Evolutionary conservation across 2,797 vertebrate genomes (phyloP), one percentile per base, ranked within the genome.

Genomic region (Anabacerthia variegaticeps): DNA sequence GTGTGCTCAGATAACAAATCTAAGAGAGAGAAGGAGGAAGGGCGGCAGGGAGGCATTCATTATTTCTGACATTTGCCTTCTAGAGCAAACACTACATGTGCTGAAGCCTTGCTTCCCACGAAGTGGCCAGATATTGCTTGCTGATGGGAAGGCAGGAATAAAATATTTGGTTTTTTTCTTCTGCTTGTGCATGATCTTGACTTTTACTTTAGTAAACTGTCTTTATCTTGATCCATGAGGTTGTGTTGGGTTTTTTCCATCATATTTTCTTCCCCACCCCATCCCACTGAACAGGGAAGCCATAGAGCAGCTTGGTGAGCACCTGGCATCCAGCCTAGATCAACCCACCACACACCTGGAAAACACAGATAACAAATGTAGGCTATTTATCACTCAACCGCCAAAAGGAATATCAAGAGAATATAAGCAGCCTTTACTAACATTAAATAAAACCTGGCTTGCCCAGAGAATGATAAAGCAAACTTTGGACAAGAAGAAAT

Each of bases 61-160:
- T 34, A 27, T 34, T 48, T 67, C 34, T 10, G n/a, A 34, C 6
- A 7, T 48, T 34, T 67, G 24, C 24, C 18, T 48, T 48, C 44
- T 34, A 12, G 13, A 73, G 27, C 13, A 66, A 41, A 9, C 34
- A 46, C 26, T 48, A 10, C 0, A 0, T 6, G 10, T 46, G 19
- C 39, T 48, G 26, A 78, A 78, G 52, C 19, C 19, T 13, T n/a
- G 22, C 34, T 41, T 66, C 52, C 32, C 15, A 48, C 22, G 34
- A 84, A 46, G 39, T 4, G 4, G 39, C 22, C 34, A 41, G 39
- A 59, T 32, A 19, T 41, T 1, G 1, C 44, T 27, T 34, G 44
- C 43, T 58, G 39, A 48, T 5, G 6, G 15, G 7, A 66, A 66
- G 19, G 4, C 65, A 12, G 58, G 6, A 66, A 36, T 6, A 72